Conservation (phyloP, 2,113 vertebrate species). For the Ceuthmochares aereus region DNA sequence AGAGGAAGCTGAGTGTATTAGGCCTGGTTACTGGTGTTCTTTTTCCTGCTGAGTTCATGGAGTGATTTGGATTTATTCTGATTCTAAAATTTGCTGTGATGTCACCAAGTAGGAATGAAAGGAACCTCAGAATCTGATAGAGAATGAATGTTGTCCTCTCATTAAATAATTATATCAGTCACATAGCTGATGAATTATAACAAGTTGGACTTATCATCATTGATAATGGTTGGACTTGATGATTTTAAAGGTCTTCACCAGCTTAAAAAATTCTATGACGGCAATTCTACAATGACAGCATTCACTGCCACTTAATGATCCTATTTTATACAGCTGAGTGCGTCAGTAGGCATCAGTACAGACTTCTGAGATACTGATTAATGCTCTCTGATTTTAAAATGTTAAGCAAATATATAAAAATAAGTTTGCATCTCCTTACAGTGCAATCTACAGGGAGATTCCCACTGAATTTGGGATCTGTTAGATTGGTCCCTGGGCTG, state of each 20-base stretch:
- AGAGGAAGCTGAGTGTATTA: not conserved
- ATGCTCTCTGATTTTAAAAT: not conserved
- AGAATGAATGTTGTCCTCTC: not conserved
- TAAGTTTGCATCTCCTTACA: not conserved
- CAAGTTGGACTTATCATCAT: not conserved
- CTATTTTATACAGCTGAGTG: not conserved
- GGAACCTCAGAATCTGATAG: not conserved
- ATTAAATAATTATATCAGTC: not conserved
- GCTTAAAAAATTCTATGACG: too few species aligned
- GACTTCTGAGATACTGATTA: not conserved
- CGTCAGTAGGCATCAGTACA: not conserved
- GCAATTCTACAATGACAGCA: not conserved
- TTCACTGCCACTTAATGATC: not conserved
- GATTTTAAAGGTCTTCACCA: too few species aligned
- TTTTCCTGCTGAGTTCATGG: not conserved
- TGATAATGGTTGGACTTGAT: too few species aligned
- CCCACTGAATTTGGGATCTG: not conserved
- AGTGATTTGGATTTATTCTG: not conserved
- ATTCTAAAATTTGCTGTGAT: not conserved
- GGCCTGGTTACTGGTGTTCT: not conserved
- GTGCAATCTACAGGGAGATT: not conserved
- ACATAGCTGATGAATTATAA: not conserved
- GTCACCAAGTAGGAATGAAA: not conserved
- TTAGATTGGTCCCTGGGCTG: not conserved
- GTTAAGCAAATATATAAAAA: not conserved